Evolutionary conservation across 2,113 vertebrate genomes (phyloP).

Genomic region (Nipponia nippon): DNA sequence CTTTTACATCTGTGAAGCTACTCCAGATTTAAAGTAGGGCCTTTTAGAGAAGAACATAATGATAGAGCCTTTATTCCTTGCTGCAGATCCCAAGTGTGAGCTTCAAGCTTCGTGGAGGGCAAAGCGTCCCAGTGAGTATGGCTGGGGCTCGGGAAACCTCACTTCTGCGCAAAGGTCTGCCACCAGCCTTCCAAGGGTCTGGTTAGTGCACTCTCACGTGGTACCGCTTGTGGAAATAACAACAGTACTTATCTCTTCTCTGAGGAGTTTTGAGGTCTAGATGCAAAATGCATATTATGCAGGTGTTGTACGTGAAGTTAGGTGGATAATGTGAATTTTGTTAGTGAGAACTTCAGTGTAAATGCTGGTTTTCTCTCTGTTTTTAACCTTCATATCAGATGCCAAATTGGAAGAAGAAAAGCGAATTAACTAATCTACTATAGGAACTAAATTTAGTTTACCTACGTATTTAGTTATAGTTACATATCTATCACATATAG

Average conservation of each 20-base stretch:
- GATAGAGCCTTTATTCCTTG: background rate
- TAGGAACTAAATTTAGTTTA: background rate
- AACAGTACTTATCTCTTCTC: background rate
- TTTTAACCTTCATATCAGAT: background rate
- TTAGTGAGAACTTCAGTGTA: background rate
- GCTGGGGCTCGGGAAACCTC: background rate
- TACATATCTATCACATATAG: background rate
- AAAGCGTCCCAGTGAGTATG: background rate
- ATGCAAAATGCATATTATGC: background rate
- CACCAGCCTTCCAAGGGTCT: background rate
- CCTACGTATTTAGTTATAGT: background rate
- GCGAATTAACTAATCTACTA: background rate
- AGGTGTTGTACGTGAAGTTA: background rate
- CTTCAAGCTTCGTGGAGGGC: background rate
- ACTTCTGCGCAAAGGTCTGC: background rate
- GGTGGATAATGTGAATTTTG: background rate
- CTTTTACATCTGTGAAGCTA: background rate
- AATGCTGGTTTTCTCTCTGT: background rate
- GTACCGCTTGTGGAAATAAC: background rate
- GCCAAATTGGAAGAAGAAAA: background rate
- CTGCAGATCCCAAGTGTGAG: background rate
- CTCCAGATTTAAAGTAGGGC: background rate
- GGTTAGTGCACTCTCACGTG: fast-evolving
- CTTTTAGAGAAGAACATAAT: background rate
- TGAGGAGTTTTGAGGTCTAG: background rate